Conservation (phyloP, 2,888 invertebrate genomes). For the Oeneis ivallda region DNA sequence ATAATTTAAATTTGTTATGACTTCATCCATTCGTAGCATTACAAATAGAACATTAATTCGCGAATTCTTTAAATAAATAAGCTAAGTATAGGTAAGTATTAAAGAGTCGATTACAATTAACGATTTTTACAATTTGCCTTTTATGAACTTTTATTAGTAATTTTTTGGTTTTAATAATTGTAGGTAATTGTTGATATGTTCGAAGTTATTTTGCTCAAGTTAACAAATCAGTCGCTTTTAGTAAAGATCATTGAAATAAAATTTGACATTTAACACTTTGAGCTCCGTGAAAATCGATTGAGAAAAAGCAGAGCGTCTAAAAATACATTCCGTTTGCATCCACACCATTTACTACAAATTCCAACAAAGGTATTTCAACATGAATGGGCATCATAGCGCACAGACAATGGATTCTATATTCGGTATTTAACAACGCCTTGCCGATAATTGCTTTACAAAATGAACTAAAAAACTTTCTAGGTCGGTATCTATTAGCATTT, state of each 20-base stretch:
- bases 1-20: no score
- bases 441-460: slow-evolving; percentile 64
- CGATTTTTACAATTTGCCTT: not conserved
- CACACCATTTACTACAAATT: slow-evolving; percentile 28
- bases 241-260: not conserved
- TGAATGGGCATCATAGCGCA: slow-evolving; percentile 40
- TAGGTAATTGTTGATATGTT: not conserved
- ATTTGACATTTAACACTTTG: not conserved
- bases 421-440: slow-evolving; percentile 54
- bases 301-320: slow-evolving; percentile 24
- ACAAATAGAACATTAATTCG: no score
- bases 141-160: not conserved
- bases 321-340: slow-evolving; percentile 26
- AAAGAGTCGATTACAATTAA: no score
- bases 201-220: not conserved
- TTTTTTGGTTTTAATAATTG: not conserved
- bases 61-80: no score
- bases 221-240: not conserved
- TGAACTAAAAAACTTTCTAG: slow-evolving; percentile 49
- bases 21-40: no score
- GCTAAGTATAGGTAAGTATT: no score
- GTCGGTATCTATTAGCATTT: slow-evolving; percentile 47
- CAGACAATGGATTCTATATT: slow-evolving; percentile 53
- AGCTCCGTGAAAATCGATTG: slow-evolving; percentile 19
- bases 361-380: slow-evolving; percentile 31